Evolutionary conservation across 1,140 invertebrate genomes (phyloP), one percentile per base, ranked within the genome.

Genomic region (Euwallacea similis): DNA sequence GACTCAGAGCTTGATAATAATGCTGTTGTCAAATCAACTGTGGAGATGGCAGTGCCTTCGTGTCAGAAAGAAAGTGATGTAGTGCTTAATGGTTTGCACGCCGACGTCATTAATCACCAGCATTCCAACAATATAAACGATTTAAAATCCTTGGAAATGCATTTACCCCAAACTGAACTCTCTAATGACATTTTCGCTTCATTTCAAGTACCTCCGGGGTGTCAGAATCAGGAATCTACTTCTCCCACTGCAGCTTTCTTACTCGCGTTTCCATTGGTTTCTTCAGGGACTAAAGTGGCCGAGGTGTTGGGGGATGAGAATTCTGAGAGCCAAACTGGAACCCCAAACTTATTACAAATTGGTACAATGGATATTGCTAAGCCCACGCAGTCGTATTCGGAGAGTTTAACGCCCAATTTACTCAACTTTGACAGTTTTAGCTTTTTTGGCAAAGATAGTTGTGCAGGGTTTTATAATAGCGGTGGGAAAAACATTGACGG

Each of bases 241-340:
- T 92, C 91, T 15, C 90, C 91, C 9, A 92, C 90, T 8, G 91
- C 90, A 33, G 91, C 91, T 7, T 91, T 91, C 79, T 80, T 92
- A 15, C 86, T 90, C 80, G 88, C 90, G 7, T 92, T 92, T 76
- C 91, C 91, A 1, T 80, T 92, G 10, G 90, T 92, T 0, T 88
- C 87, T 2, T 86, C 83, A 54, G 85, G 85, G 8, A 74, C 77
- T 15, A 84, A 84, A 79, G 87, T 85, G 64, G 83, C 85, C 1
- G 87, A 88, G 73, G 85, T 87, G 2, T 75, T 87, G 2, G 85
- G 85, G 21, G 86, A 86, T 59, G 85, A 86, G 62, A 84, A 84
- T 63, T 83, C 84, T 65, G 85, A 87, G 62, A 86, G 85, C 47
- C 84, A 85, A 15, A 75, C 80, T 58, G 79, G 78, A 8, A 82